Base-by-base conservation (phyloP, 2,888 invertebrate genomes). In the Melanophora roralis region DNA sequence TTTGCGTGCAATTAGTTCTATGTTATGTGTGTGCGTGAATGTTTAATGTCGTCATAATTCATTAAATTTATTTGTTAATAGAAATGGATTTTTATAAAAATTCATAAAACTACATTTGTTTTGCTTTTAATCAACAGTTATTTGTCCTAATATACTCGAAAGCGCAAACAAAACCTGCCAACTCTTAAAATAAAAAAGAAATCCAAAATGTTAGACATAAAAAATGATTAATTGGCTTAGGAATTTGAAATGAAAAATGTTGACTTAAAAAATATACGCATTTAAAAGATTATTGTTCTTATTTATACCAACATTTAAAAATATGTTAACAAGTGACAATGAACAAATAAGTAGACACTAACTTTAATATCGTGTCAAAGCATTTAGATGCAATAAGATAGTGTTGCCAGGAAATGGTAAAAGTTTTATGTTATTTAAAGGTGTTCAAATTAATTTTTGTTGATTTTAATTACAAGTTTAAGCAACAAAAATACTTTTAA, bases 251-350 rank as follows among this genome's bases (percentile, higher is more conserved):
- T 3, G 21, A 47, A 11, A 47, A 47, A 47, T 47, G 19, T 21
- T 8, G 21, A 47, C 12, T 3, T 47, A 47, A 47, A 47, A 27
- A 47, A 9, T 19, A 3, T 19, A 19, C 19, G 19, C 9, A 45
- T 19, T 7, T 45, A 47, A n/a, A n/a, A n/a, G n/a, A n/a, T n/a
- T n/a, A n/a, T n/a, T 2, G 21, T 47, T 3, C 19, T 21, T 12
- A 47, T n/a, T 21, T 2, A 23, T 23, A 49, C 8, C 23, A 49
- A 12, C n/a, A 49, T 23, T n/a, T n/a, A n/a, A n/a, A 27, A 45
- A 49, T 27, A 27, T 27, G n/a, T 27, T n/a, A 49, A 49, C 49
- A 23, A 49, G 49, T 49, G 49, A 49, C 49, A 49, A 47, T 47
- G 14, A 49, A 23, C 23, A 8, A 47, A 47, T 47, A 21, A 11